Percentiles rank a stretch among this genome's conserved stretches.
phyloP scores from a whole-genome alignment of 2,113 vertebrate genomes.

The Ploceus nigricollis region DNA sequence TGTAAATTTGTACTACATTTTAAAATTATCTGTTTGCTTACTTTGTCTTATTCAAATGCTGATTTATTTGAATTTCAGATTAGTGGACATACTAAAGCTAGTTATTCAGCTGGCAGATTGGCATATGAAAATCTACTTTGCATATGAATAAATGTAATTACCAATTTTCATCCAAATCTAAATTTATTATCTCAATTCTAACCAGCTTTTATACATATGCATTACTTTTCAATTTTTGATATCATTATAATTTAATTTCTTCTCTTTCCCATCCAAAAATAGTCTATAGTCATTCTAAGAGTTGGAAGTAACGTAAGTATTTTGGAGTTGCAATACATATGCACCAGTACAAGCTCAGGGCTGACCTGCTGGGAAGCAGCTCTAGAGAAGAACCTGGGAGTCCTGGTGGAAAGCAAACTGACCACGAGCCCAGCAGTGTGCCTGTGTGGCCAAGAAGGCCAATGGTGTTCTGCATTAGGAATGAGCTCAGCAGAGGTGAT shows the following conservation, averaged over 20 bases:
- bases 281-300: background rate
- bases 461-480: accelerated
- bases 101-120: background rate
- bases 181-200: background rate
- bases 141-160: background rate
- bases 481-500: background rate
- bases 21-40: background rate
- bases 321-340: background rate
- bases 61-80: constrained; percentile 17
- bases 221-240: background rate
- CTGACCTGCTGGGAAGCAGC: background rate
- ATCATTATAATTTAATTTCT: background rate
- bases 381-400: background rate
- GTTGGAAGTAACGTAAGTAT: background rate
- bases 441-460: background rate
- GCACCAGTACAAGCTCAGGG: background rate
- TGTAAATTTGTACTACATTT: background rate
- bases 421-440: accelerated
- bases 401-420: background rate
- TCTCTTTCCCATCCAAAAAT: background rate
- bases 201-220: background rate
- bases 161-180: background rate
- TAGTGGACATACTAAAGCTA: background rate
- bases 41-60: background rate
- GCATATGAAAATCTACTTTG: background rate